Base-by-base conservation (phyloP, 2,797 vertebrate species). In the Sebastes oblongus region DNA sequence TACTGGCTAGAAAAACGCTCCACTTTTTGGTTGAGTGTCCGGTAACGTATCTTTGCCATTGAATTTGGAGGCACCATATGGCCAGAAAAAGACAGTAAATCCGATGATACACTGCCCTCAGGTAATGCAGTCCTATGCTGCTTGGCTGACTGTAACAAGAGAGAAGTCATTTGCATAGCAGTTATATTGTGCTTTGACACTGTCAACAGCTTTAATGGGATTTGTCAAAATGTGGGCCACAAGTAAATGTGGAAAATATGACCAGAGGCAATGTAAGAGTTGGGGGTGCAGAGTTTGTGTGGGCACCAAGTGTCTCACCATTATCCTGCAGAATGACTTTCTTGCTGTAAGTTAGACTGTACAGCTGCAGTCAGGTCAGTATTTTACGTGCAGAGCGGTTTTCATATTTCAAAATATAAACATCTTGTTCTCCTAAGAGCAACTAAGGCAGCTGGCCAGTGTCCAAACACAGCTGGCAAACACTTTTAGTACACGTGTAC, bases 201-300 rank as follows among this genome's bases (percentile, higher is more conserved):
- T 91, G 91, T 92, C 90, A 91, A 89, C 87, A 90, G 84, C 82
- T 91, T 93, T 90, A 93, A 95, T 92, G 87, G 89, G 92, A 95
- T 95, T 95, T 94, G 88, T 87, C 77, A 89, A 94, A 91, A 94
- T 92, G 81, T 93, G 92, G 90, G 92, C 89, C 91, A 92, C 64
- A 58, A 93, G 86, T 86, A 91, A 90, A 94, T 92, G 80, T 83
- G 64, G 66, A 70, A 73, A 84, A 77, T 66, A 77, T 24, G 1
- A 80, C 83, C 65, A 64, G 66, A 85, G 86, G 81, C 81, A 82
- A 72, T 74, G 84, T 78, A 25, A 78, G 74, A 79, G 71, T 83
- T 77, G 25, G 25, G 30, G 34, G 71, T n/a, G 72, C 79, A 65
- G 55, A 77, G 79, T 80, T 65, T 77, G 77, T 66, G 82, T 80